Conservation (phyloP, 2,888 invertebrate genomes). For the Hymenopus coronatus region DNA sequence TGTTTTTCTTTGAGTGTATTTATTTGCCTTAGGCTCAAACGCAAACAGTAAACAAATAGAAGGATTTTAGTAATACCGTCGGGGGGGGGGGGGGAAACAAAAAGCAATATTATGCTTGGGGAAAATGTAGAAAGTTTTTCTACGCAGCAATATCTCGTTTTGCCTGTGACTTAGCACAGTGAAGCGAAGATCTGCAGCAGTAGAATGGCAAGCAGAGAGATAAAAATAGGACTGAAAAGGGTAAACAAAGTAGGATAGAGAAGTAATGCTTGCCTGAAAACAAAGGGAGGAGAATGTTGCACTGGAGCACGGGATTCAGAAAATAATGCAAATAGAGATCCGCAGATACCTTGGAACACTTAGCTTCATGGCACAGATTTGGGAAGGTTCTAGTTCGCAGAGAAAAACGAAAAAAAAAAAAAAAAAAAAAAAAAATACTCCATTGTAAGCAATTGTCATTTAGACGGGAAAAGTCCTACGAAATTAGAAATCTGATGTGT, state of each 20-base stretch:
- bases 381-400: background rate
- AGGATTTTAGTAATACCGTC: no score
- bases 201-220: no score
- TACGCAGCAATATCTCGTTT: no score
- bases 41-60: no score
- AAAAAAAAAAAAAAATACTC: no score
- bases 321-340: background rate
- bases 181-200: no score
- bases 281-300: background rate
- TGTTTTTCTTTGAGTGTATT: no score
- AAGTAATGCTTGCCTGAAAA: background rate
- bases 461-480: background rate
- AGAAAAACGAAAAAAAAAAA: background rate
- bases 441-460: background rate
- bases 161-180: no score
- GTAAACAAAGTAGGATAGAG: background rate
- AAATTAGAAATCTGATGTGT: background rate
- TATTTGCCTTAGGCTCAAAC: no score
- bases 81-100: no score
- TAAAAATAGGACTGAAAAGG: background rate
- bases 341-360: background rate
- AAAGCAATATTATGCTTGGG: no score
- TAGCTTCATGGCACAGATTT: background rate
- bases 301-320: background rate
- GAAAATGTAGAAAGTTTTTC: no score